Conservation (phyloP, 2,113 vertebrate species). For the Panurus biarmicus region DNA sequence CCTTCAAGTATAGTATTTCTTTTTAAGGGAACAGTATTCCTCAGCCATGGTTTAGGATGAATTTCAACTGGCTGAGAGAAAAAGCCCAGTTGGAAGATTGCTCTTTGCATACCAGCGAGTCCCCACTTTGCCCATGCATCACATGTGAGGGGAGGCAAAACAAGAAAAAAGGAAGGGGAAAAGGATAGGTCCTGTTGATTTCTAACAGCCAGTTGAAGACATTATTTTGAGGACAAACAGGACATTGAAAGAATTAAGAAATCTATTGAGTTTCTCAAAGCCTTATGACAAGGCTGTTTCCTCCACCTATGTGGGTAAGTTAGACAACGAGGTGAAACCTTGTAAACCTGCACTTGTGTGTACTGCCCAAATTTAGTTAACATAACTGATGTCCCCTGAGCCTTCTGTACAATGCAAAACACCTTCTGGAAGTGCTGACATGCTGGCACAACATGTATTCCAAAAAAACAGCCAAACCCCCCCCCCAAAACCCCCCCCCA, state of each 20-base stretch:
- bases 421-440: background rate
- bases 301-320: background rate
- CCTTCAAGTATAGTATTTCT: background rate
- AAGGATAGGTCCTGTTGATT: background rate
- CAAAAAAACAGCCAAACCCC: background rate
- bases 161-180: background rate
- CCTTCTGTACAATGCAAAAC: background rate
- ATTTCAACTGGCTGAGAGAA: background rate
- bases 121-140: background rate
- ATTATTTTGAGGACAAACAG: background rate
- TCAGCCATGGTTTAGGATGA: background rate
- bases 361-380: background rate
- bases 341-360: background rate
- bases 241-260: background rate
- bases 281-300: background rate
- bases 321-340: background rate
- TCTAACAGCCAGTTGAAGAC: background rate
- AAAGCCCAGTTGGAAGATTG: background rate
- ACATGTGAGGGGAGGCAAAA: background rate
- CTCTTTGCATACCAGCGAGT: rapidly evolving
- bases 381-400: background rate
- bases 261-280: background rate
- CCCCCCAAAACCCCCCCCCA: too few species aligned
- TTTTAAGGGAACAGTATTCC: background rate
- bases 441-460: background rate